Evolutionary conservation across 2,113 vertebrate species (phyloP), one percentile per base, ranked within the genome.

Genomic region (Eidolon helvum): DNA sequence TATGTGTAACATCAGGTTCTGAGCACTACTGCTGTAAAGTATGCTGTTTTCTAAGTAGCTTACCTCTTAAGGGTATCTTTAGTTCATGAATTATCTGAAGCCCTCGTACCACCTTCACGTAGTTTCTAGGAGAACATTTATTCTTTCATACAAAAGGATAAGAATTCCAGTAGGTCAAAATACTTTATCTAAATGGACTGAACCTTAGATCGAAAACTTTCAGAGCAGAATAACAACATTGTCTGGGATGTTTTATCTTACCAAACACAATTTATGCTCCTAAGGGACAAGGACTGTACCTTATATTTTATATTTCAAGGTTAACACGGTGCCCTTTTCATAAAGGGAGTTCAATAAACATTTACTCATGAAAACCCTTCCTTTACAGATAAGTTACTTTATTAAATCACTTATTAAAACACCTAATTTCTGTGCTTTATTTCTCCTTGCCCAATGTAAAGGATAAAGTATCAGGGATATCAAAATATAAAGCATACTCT

Each of bases 211-310:
- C 74, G 30, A 43, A 69, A 43, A 80, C 40, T 45, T 59, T 59
- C 68, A 68, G 45, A 82, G n/a, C 45, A 92, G 30, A 78, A 63
- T 26, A 63, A 30, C 5, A 48, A 35, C n/a, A 59, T 26, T 48
- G 43, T 72, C 90, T 95, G 86, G 24, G 53, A 74, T 61, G 48
- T 85, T 79, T 72, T 77, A n/a, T 94, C 24, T 93, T 85, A 87
- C 33, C 61, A 94, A 75, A 45, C 53, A 63, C 4, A 86, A 8
- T 30, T 65, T 83, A 63, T 59, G 40, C 53, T 68, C n/a, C 53
- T 12, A 7, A 22, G 84, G 87, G 11, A 80, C 28, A 77, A 87
- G 30, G 11, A 86, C 35, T 74, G 22, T 72, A 78, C 12, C 28
- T 87, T 65, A 11, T 63, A 69, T 4, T 75, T 78, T 55, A 16